Evolutionary conservation across 2,888 invertebrate genomes (phyloP).

Genomic region (Minunthozetes semirufus): DNA sequence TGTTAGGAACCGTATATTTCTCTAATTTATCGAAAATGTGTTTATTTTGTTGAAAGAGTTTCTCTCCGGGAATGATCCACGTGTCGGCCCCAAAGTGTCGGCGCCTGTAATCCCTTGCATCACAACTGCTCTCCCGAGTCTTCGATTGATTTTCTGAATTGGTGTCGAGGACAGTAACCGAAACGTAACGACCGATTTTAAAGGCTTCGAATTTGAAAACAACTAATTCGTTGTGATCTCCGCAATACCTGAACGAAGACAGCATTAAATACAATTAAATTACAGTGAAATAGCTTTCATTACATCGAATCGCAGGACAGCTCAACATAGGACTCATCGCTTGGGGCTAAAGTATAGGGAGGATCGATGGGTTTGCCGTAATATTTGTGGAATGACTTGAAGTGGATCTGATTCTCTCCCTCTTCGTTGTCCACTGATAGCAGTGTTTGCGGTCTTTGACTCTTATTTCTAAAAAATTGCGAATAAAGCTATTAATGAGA

Average conservation of each 20-base stretch:
- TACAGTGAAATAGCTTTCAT: no score
- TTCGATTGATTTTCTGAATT: not conserved
- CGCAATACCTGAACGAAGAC: not conserved
- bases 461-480: not conserved
- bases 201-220: not conserved
- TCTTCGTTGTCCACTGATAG: not conserved
- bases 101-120: not conserved
- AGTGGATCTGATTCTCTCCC: not conserved
- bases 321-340: not conserved
- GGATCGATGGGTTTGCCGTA: not conserved
- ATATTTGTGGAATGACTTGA: not conserved
- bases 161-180: not conserved
- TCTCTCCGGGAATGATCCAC: conserved; percentile 10
- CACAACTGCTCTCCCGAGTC: not conserved
- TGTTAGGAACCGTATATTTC: not conserved
- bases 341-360: not conserved
- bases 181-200: not conserved
- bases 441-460: not conserved
- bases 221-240: not conserved
- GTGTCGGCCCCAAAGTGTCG: not conserved
- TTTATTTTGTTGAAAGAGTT: not conserved
- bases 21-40: not conserved
- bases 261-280: not conserved
- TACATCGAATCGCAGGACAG: not conserved
- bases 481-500: not conserved